Evolutionary conservation across 2,888 invertebrate species (phyloP), one percentile per base, ranked within the genome.

Genomic region (Gari tellinella): DNA sequence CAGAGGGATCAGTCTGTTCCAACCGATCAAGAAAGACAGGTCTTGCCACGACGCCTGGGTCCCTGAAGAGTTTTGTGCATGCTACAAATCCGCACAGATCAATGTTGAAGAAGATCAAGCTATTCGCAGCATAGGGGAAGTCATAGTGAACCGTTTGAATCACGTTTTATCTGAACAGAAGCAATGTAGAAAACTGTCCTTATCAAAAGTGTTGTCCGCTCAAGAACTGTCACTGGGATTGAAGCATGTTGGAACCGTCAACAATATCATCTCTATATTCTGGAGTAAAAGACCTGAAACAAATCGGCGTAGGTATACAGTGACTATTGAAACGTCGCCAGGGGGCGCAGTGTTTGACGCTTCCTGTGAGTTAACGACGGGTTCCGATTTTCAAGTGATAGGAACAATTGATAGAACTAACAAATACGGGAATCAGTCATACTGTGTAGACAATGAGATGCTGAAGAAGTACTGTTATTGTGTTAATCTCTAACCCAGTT

Each of bases 31-130:
- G 0, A 91, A 90, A 45, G 93, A 94, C 62, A 93, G 97, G 49
- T 96, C 95, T 0, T 98, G 98, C 89, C 93, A 94, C 55, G 93
- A 93, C 70, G 97, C 97, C 0, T 94, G 93, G 0, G 96, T 98
- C 66, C 94, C 95, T 0, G 94, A 95, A 23, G 96, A 97, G 64
- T 85, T 82, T 75, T 85, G 85, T 40, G 66, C 82, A 40, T 85
- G 85, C 51, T 63, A 69, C 37, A 31, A 57, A 8, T 46, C 67
- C 8, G 8, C 21, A 10, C 25, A 49, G 8, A 26, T 65, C 3
- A 41, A 51, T 57, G 31, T 31, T 49, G 38, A 48, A 41, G 14
- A 61, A 19, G 49, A 23, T n/a, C 37, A 45, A n/a, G 15, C 38
- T 17, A 31, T 65, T 1, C 25, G 23, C 7, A 14, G 14, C 7